These are phyloP conservation scores for Heloderma charlesbogerti DNA, from an alignment of 2,113 vertebrate species.

Conservation along the genomic window DNA sequence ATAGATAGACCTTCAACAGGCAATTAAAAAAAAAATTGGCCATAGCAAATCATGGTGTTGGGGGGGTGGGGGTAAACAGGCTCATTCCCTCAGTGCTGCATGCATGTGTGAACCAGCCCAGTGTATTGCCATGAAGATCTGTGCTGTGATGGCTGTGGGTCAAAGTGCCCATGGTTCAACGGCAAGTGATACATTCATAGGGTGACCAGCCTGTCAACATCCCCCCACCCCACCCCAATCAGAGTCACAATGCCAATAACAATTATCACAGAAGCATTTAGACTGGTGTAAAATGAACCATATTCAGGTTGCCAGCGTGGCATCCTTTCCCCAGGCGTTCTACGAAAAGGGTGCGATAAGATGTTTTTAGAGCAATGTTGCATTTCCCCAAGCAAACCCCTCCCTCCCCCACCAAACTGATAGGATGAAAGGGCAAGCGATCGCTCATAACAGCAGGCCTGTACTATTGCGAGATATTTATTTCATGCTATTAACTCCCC, in stretches of 20 bases:
- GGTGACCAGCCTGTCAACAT: neutral
- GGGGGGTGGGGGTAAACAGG: neutral
- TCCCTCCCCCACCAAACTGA: accelerated
- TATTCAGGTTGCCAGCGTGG: neutral
- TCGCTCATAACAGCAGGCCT: slow-evolving; percentile 3
- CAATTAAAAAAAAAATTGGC: no score
- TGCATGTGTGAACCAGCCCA: neutral
- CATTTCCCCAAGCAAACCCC: neutral
- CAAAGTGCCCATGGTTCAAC: neutral
- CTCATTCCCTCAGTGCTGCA: no score
- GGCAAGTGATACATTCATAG: neutral
- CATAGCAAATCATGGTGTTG: neutral
- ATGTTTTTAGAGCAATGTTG: neutral
- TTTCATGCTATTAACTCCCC: slow-evolving; percentile 63
- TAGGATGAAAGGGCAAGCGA: neutral
- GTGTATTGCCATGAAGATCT: neutral
- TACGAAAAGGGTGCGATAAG: neutral
- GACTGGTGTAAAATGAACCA: neutral
- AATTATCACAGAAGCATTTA: neutral
- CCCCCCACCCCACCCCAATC: no score
- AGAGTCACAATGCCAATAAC: neutral
- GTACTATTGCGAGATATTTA: slow-evolving; percentile 43
- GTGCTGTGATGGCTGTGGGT: neutral
- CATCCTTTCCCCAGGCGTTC: neutral
- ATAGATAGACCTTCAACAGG: neutral